Evolutionary conservation across 2,888 invertebrate genomes (phyloP), one percentile per base, ranked within the genome.

Genomic region (Dorcus parallelipipedus): DNA sequence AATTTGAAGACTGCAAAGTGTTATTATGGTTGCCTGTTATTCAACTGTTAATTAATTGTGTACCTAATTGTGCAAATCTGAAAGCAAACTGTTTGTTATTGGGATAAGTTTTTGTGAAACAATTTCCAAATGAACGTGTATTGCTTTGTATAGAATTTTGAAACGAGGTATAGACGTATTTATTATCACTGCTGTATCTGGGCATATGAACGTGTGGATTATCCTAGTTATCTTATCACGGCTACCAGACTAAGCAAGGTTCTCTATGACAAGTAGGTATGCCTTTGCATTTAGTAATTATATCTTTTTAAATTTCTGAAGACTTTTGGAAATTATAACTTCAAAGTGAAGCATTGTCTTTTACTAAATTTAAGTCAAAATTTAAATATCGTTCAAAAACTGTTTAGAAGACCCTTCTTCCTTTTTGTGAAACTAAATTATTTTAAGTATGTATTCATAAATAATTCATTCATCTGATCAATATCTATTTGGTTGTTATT

Each of bases 211-310:
- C 38, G 49, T 52, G 41, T 58, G 62, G 62, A 64, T 64, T 63
- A 62, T 60, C 55, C 54, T 52, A 52, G 47, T 61, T 65, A 65
- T 65, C 64, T 65, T 63, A 65, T 65, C 64, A 45, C 38, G 7
- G 56, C 61, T 64, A 62, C 64, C 56, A 59, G 54, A 52, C 47
- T 48, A 45, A 47, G 54, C 40, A 54, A 54, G 54, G 54, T 54
- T 54, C 54, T 47, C 47, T 40, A 39, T 48, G 45, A 54, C 54
- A 54, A 54, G 54, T 47, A 54, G 54, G 54, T 54, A 54, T 54
- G 48, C 39, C 48, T n/a, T 39, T 39, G 26, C 9, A 10, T 54
- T 33, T 33, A 33, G 26, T 33, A 33, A 33, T 33, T 33, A 33
- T 33, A 3, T 33, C 26, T 5, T 33, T 33, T 6, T 33, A 33